Conservation (phyloP, 2,113 vertebrate species). For the Amphilophus citrinellus region DNA sequence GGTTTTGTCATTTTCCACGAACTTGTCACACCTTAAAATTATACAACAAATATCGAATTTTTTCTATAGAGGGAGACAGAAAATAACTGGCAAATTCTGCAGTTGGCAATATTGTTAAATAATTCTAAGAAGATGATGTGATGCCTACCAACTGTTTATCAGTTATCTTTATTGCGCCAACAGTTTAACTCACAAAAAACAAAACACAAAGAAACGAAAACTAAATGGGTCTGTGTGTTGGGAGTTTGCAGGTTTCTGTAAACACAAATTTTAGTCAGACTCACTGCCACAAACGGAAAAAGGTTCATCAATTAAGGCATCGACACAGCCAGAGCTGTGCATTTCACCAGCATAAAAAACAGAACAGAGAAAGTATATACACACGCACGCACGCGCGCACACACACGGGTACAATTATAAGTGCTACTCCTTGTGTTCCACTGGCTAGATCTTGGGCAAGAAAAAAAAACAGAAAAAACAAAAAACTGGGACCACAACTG, state of each 20-base stretch:
- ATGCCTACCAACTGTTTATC: neutral
- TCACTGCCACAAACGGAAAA: slow-evolving; percentile 57
- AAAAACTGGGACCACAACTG: slow-evolving; percentile 31
- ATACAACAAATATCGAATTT: slow-evolving; percentile 18
- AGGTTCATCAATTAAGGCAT: slow-evolving; percentile 75
- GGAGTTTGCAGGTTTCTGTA: slow-evolving; percentile 43
- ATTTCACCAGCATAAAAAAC: slow-evolving; percentile 71
- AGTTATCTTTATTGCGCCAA: slow-evolving; percentile 7
- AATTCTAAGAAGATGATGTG: slow-evolving; percentile 6
- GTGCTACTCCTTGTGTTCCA: slow-evolving; percentile 70
- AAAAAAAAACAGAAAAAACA: too few relatives aligned
- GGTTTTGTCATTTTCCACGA: slow-evolving; percentile 26
- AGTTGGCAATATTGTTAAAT: slow-evolving; percentile 14
- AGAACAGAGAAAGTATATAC: slow-evolving; percentile 67
- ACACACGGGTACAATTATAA: slow-evolving; percentile 64
- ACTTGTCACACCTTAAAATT: slow-evolving; percentile 7
- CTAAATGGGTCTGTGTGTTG: slow-evolving; percentile 1
- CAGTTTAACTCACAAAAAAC: neutral
- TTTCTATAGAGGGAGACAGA: slow-evolving; percentile 13
- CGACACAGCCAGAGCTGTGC: slow-evolving; percentile 61
- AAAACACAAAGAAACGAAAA: neutral
- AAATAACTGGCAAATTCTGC: slow-evolving; percentile 10
- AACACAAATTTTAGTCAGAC: slow-evolving; percentile 56
- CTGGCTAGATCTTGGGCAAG: slow-evolving; percentile 50
- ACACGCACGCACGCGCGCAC: slow-evolving; percentile 15